Conservation (phyloP, 53 echinoderm and acorn worm genomes). For the Actinopyga echinites region DNA sequence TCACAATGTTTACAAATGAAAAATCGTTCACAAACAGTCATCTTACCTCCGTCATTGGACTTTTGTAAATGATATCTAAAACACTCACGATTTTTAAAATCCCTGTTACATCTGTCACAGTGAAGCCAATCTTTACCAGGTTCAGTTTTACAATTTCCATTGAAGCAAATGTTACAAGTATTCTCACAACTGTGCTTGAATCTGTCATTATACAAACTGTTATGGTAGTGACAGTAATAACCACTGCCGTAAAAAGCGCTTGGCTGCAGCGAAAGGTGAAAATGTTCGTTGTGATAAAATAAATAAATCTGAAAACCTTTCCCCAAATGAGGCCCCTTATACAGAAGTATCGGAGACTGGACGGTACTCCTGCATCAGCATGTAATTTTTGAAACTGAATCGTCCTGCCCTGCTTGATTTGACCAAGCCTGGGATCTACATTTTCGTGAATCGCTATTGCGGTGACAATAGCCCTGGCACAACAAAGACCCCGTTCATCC, state of each 20-base stretch:
- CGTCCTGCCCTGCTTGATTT: conserved; percentile 25
- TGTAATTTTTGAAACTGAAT: conserved; percentile 38
- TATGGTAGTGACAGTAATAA: conserved; percentile 61
- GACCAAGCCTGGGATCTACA: conserved; percentile 40
- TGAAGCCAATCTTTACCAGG: not conserved
- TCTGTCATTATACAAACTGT: conserved; percentile 51
- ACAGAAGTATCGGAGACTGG: not conserved
- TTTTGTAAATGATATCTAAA: conserved; percentile 53
- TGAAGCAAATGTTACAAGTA: conserved; percentile 40
- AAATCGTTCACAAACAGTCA: not conserved
- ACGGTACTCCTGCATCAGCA: conserved; percentile 34
- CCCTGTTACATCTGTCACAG: conserved; percentile 52
- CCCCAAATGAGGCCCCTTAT: conserved; percentile 43
- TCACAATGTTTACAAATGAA: conserved; percentile 49
- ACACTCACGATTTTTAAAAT: conserved; percentile 59
- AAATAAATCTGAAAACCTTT: conserved; percentile 41
- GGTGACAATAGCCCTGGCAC: conserved; percentile 64
- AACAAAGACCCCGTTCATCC: conserved; percentile 45
- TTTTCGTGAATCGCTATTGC: conserved; percentile 49
- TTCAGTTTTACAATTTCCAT: conserved; percentile 19
- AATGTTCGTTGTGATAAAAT: conserved; percentile 53
- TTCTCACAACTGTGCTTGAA: conserved; percentile 52
- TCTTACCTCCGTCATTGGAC: not conserved
- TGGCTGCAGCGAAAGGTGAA: conserved; percentile 35
- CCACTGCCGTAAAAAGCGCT: conserved; percentile 37